phyloP scores from a whole-genome alignment of 2,113 vertebrate genomes.

The Elephas maximus region DNA sequence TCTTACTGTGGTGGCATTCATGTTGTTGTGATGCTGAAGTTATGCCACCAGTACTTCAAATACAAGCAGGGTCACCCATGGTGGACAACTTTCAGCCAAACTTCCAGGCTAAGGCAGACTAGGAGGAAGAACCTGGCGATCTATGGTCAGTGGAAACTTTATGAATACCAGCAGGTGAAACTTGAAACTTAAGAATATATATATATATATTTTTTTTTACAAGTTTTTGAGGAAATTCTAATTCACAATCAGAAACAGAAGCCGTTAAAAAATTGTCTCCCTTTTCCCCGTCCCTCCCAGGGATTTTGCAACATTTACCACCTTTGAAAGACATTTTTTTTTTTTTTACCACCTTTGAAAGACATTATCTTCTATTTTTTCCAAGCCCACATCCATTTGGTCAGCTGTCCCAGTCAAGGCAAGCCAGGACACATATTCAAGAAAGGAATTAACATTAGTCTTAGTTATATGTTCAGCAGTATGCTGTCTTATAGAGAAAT shows the following conservation, averaged over 20 bases:
- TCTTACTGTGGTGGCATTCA: too few relatives aligned
- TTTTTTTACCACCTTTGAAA: background rate
- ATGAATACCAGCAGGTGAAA: too few relatives aligned
- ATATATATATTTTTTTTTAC: background rate
- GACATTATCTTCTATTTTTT: background rate
- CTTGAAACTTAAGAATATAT: constrained; percentile 16
- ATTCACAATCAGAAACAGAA: background rate
- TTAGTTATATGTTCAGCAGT: background rate
- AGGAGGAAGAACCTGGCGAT: too few relatives aligned
- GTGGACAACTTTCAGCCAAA: too few relatives aligned
- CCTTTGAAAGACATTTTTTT: background rate
- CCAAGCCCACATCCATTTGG: background rate
- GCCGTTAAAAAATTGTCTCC: background rate
- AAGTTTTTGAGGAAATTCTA: constrained; percentile 61
- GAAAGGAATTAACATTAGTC: background rate
- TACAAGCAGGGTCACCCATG: too few relatives aligned
- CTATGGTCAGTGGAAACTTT: too few relatives aligned
- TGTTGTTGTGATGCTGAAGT: too few relatives aligned
- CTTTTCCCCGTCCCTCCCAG: background rate
- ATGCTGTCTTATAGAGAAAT: background rate
- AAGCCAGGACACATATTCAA: background rate
- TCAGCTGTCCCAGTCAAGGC: background rate
- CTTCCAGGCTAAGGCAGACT: too few relatives aligned
- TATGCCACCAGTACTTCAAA: too few relatives aligned
- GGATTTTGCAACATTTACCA: background rate